Conservation (phyloP, 35 echinoderm and acorn worm genomes). For the Strongylocentrotus purpuratus region DNA sequence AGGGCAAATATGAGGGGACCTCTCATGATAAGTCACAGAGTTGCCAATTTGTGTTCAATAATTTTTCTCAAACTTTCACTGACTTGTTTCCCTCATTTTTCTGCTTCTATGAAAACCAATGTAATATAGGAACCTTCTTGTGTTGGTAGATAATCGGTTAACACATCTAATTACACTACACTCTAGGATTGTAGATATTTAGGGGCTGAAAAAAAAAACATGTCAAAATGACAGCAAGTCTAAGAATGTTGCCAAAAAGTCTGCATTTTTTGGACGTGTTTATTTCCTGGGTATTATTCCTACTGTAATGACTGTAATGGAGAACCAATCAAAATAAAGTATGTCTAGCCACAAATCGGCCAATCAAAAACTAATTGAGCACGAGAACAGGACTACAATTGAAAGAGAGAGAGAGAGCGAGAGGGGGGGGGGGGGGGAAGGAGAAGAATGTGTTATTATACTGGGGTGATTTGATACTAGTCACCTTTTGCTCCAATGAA, state of each 20-base stretch:
- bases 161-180: too few species aligned
- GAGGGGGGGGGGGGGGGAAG: neutral
- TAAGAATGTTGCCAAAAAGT: slow-evolving; percentile 38
- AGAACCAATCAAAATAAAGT: slow-evolving; percentile 49
- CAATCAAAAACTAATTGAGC: slow-evolving; percentile 52
- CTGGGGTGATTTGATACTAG: neutral
- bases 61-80: too few species aligned
- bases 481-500: slow-evolving; percentile 40
- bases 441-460: slow-evolving; percentile 10
- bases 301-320: slow-evolving; percentile 27
- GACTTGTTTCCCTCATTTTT: too few species aligned
- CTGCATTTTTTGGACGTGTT: neutral
- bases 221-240: neutral
- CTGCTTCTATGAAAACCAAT: too few species aligned
- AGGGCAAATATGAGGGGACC: too few species aligned
- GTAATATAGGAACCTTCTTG: too few species aligned
- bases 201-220: neutral
- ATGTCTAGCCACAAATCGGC: slow-evolving; percentile 37
- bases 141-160: too few species aligned
- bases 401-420: neutral
- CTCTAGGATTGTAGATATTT: too few species aligned
- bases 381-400: neutral
- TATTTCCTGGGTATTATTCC: slow-evolving; percentile 33
- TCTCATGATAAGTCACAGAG: too few species aligned
- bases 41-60: too few species aligned